Conservation (phyloP, 1,140 invertebrate species). For the Globodera rostochiensis region DNA sequence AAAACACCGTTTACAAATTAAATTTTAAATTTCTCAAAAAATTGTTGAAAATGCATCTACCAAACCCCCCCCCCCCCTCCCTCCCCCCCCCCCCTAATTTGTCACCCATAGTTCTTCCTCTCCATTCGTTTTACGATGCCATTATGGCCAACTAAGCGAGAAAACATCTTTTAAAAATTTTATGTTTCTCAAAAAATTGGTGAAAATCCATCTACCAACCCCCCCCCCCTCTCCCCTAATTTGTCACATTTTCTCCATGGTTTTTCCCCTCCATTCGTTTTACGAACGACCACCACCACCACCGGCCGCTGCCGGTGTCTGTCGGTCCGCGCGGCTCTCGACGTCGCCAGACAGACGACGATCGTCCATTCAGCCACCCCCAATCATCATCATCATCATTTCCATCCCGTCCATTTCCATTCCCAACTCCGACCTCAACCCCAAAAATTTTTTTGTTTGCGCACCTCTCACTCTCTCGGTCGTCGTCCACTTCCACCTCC, state of each 20-base stretch:
- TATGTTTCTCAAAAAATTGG: too few species aligned
- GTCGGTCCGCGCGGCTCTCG: neutral
- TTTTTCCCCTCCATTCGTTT: neutral
- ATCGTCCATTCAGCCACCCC: neutral
- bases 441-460: conserved; percentile 2
- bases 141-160: too few species aligned
- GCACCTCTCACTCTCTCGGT: neutral
- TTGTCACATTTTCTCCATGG: too few species aligned
- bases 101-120: too few species aligned
- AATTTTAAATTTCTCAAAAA: too few species aligned
- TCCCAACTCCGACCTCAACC: neutral
- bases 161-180: too few species aligned
- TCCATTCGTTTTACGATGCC: neutral
- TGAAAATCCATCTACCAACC: too few species aligned
- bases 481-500: neutral
- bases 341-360: neutral
- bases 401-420: neutral
- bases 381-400: neutral
- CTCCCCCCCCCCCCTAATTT: neutral
- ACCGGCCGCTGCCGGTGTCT: neutral
- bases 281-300: neutral
- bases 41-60: too few species aligned
- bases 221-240: neutral
- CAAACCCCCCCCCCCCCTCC: too few species aligned
- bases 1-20: too few species aligned